Base-by-base conservation (phyloP, 2,888 invertebrate species). In the Drepanosiphum platanoidis region DNA sequence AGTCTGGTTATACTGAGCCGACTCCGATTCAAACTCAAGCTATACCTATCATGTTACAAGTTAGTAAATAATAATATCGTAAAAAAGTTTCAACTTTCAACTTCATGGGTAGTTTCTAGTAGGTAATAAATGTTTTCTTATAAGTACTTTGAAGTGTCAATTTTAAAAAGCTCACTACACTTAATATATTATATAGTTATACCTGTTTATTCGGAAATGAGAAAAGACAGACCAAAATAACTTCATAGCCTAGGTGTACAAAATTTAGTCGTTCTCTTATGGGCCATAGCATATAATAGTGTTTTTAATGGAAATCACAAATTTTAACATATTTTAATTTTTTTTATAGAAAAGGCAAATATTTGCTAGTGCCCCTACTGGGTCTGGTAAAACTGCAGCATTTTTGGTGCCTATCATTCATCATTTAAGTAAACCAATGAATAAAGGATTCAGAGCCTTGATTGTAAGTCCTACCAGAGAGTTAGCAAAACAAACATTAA, bases 1-100 rank as follows among this genome's bases (percentile, higher is more conserved):
- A 91, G 84, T 93, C 93, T 88, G 94, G 94, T 0, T 97, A 95
- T 88, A 89, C 90, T 0, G 92, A 92, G 82, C 97, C 97, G 0
- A 97, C 97, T 0, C 94, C 97, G 0, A 94, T 98, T 88, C 97
- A 98, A 90, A 94, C 97, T 92, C 98, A 99, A 90, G 95, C 96
- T 0, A 92, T 98, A 87, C 96, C 99, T 1, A 92, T 95, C 86
- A 94, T 99, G 94, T 89, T 97, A 81, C 92, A 94, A 90, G 94
- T 94, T 89, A 89, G 89, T 88, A 18, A 72, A 13, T 84, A 34
- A 15, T 75, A 32, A 58, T 61, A 34, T 61, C n/a, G n/a, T n/a
- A n/a, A n/a, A n/a, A n/a, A n/a, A n/a, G n/a, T n/a, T n/a, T n/a
- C n/a, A n/a, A n/a, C n/a, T n/a, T n/a, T n/a, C n/a, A n/a, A n/a